phyloP scores from a whole-genome alignment of 2,888 invertebrate genomes.

The Drosophila putrida region DNA sequence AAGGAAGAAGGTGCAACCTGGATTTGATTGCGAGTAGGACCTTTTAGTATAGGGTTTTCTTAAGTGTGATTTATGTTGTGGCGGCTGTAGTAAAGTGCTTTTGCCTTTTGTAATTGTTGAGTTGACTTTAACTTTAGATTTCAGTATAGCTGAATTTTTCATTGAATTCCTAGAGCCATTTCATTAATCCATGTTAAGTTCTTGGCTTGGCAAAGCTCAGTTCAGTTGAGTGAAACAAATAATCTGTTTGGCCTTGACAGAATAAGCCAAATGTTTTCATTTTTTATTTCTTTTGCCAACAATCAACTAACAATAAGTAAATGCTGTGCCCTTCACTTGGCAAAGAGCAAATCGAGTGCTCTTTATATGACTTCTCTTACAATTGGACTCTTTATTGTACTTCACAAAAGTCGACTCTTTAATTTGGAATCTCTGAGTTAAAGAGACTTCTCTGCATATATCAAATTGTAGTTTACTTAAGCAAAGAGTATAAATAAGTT shows the following conservation, averaged over 20 bases:
- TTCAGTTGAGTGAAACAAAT: not conserved
- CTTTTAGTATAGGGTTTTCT: slow-evolving; percentile 28
- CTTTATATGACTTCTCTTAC: slow-evolving; percentile 14
- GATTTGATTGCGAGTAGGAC: slow-evolving; percentile 37
- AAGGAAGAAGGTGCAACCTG: slow-evolving; percentile 36
- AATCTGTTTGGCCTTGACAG: slow-evolving; percentile 17
- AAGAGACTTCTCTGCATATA: not conserved
- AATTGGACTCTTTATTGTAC: not conserved
- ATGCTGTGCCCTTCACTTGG: slow-evolving; percentile 35
- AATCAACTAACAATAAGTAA: slow-evolving; percentile 6
- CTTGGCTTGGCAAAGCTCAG: not conserved
- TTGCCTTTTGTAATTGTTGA: slow-evolving; percentile 48
- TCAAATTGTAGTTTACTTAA: not conserved
- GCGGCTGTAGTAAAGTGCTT: slow-evolving; percentile 38
- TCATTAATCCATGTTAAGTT: not conserved
- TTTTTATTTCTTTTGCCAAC: slow-evolving; percentile 8
- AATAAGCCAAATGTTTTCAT: slow-evolving; percentile 9
- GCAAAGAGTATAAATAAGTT: not conserved
- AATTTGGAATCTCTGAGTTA: not conserved
- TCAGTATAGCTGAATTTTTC: not conserved
- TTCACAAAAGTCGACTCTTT: not conserved
- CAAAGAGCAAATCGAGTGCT: slow-evolving; percentile 5
- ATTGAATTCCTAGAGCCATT: too few relatives aligned
- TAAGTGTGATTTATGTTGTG: slow-evolving; percentile 69
- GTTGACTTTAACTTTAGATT: slow-evolving; percentile 21